Evolutionary conservation across 2,113 vertebrate genomes (phyloP), one percentile per base, ranked within the genome.

Genomic region (Serilophus lunatus): DNA sequence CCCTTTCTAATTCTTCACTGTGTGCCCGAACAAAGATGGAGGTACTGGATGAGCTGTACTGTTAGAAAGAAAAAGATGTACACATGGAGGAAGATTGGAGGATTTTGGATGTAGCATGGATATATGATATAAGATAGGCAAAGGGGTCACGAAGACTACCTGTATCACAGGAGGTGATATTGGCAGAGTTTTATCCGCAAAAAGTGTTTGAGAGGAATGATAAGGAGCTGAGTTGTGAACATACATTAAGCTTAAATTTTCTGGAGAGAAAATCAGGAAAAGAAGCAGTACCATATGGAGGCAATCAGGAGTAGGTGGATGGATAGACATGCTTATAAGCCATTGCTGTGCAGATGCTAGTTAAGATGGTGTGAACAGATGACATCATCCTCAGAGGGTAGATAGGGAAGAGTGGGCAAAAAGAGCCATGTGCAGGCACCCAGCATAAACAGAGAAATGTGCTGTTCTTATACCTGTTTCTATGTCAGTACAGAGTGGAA

Each of bases 211-310:
- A 90, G 66, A 93, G 79, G 94, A 94, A 85, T 70, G 92, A 70
- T 94, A 56, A 86, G 94, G 90, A 91, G 61, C 93, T 47, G 76
- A 93, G 93, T 91, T 97, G 95, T 95, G 94, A 85, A 91, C 64
- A 77, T 89, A 93, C 82, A 97, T 74, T 85, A 96, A 94, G 86
- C 96, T 96, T 95, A 97, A 97, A 87, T 97, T 94, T 96, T 93
- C 93, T 96, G 93, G 86, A 98, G 98, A 98, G 98, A 98, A 96
- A 95, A 94, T 90, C 89, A 96, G 97, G 98, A 98, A 95, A 98
- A 97, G 95, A 76, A 96, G 96, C 94, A 93, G 96, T 97, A 97
- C 98, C 98, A 97, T 96, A 97, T 96, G 93, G 95, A 97, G 92
- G 90, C 88, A 96, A 71, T 83, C 71, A 60, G 79, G 93, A 95